Percentiles rank a stretch among this genome's conserved stretches.
These are phyloP conservation scores for Eustalomyia histrio DNA, from an alignment of 2,888 invertebrate genomes.

Conservation along the genomic window DNA sequence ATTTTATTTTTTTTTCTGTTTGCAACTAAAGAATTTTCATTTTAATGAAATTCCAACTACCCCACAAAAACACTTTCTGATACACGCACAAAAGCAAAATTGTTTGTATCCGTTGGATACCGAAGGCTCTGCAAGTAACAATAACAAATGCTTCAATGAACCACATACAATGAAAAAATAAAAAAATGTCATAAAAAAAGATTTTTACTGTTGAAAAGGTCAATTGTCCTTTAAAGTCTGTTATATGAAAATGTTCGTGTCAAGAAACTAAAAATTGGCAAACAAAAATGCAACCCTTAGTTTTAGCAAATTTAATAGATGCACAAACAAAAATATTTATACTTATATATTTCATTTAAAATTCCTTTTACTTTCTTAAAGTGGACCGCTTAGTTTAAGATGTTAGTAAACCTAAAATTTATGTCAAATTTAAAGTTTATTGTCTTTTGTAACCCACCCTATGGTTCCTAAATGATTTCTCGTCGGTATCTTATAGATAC, in stretches of 20 bases:
- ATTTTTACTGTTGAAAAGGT: conserved; percentile 45
- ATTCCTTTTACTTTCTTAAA: conserved; percentile 5
- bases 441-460: conserved; percentile 31
- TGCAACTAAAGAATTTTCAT: not conserved
- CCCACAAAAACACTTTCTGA: conserved; percentile 1
- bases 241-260: too few species aligned
- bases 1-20: conserved; percentile 6
- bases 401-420: not conserved
- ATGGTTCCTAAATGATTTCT: conserved; percentile 21
- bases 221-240: conserved; percentile 52
- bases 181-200: conserved; percentile 52
- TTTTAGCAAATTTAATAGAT: conserved; percentile 9
- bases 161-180: conserved; percentile 1
- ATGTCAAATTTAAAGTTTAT: not conserved
- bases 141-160: conserved; percentile 48
- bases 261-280: not conserved
- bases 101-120: conserved; percentile 59
- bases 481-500: conserved; percentile 30
- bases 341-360: not conserved
- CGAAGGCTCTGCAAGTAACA: conserved; percentile 38
- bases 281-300: conserved; percentile 52
- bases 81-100: conserved; percentile 1
- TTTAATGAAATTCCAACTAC: conserved; percentile 12
- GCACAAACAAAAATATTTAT: conserved; percentile 20
- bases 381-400: not conserved